Evolutionary conservation across 2,797 vertebrate genomes (phyloP), one percentile per base, ranked within the genome.

Genomic region (Myotis findleyi): DNA sequence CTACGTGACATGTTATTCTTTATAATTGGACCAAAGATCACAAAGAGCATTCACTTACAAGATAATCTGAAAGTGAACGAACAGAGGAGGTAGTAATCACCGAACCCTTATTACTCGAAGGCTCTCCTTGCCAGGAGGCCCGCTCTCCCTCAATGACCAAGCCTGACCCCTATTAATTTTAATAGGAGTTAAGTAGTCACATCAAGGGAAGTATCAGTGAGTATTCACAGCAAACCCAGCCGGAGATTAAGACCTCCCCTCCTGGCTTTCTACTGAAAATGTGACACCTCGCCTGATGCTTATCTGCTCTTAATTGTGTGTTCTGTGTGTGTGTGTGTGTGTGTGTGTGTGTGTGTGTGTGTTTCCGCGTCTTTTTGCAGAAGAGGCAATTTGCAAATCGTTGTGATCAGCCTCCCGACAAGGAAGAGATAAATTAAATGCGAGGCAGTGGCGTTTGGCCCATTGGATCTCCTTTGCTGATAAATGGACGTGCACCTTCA

Each of bases 31-130:
- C 97, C 95, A 96, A 96, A 97, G 98, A 98, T 98, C 98, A 98
- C 97, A 97, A 98, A 98, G 97, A 97, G 95, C 81, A 87, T 95
- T 95, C 97, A 97, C 98, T 98, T 98, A 97, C 97, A 98, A 98
- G 98, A 98, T 98, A 98, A 98, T 98, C 98, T 98, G 98, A 98
- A 98, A 98, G 98, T 98, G 98, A 98, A 98, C 97, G 97, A 98
- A 98, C 97, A 98, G 98, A 98, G 98, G 98, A 98, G 98, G 98
- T 80, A 97, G 96, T 98, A 98, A 98, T 98, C 98, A 98, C 97
- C 93, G 97, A 98, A 97, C 98, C 97, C 97, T 97, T 98, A 98
- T 98, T 98, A 98, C 98, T 97, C 96, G 97, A 98, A 98, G 98
- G 97, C 97, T 97, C 96, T 97, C 95, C 91, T 66, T 96, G 79